Base-by-base conservation (phyloP, 2,888 invertebrate genomes). In the Nemotelus pantherinus region DNA sequence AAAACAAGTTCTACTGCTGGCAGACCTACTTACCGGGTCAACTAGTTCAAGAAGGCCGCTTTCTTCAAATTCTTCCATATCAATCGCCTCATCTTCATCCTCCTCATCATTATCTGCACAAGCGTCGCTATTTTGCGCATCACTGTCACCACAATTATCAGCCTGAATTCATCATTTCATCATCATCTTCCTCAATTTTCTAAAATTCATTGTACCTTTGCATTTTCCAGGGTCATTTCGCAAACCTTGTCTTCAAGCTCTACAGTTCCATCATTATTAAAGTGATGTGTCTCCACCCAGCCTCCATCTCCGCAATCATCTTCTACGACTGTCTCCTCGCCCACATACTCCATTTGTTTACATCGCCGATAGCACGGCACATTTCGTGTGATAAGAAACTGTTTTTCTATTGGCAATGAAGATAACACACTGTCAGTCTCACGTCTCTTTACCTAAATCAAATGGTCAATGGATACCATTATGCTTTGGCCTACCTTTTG, bases 211-310 rank as follows among this genome's bases (percentile, higher is more conserved):
- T 47, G 5, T 39, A 84, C 87, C 83, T 88, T 89, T 76, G 89
- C 89, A 77, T 92, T 92, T 80, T 96, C 96, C 79, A 97, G 85
- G 0, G 94, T 94, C 95, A 98, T 95, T 85, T 97, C 97, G 80
- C 93, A 90, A 67, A 92, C 89, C 82, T 87, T 87, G 2, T 87
- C 86, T 82, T 95, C 95, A 44, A 92, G 87, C 74, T 85, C 83
- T 5, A 82, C 83, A 81, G 94, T 94, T 5, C 91, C 90, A 58
- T 91, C 90, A 67, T 90, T 88, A 67, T 91, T 91, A 64, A 90
- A 88, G 87, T 98, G 97, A 88, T 99, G 98, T 10, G 99, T 99
- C 86, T 99, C 98, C 1, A 99, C 97, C 99, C 99, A 99, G 45
- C 98, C 98, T 71, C 97, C 97, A 45, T 91, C 93, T 84, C 94